These are phyloP conservation scores for Labroides dimidiatus DNA, from an alignment of 2,797 vertebrate genomes.

Conservation along the genomic window DNA sequence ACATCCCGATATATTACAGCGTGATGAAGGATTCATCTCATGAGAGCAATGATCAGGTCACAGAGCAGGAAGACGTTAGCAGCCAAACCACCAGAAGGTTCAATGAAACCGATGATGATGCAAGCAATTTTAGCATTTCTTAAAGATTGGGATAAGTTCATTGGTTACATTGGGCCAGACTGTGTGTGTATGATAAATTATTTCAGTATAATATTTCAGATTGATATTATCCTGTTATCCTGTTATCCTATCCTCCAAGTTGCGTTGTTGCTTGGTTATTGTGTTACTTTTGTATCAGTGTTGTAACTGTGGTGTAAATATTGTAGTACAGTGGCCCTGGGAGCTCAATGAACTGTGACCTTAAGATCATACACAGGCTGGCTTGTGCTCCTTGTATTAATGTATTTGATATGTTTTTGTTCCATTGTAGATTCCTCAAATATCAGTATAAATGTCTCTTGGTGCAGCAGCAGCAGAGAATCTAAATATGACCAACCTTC, in stretches of 20 bases:
- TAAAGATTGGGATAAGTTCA: constrained; percentile 19
- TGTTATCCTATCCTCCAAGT: background rate
- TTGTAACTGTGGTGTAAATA: constrained; percentile 28
- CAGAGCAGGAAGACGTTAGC: constrained; percentile 78
- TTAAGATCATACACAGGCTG: too few species aligned
- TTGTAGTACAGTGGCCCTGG: background rate
- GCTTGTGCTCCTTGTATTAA: too few species aligned
- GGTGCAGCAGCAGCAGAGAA: too few species aligned
- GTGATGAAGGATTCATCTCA: constrained; percentile 83
- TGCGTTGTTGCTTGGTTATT: constrained; percentile 3
- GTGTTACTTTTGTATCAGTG: too few species aligned
- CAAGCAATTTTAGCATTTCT: constrained; percentile 52
- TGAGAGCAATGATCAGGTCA: constrained; percentile 76
- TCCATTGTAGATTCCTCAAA: too few species aligned
- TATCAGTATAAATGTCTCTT: too few species aligned
- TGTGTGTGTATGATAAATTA: constrained; percentile 3
- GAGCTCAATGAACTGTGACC: background rate
- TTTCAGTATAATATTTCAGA: background rate
- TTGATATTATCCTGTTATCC: background rate
- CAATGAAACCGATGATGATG: constrained; percentile 51
- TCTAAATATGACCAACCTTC: too few species aligned
- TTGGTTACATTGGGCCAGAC: background rate
- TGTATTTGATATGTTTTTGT: too few species aligned
- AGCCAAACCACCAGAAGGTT: constrained; percentile 51
- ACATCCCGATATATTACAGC: constrained; percentile 83